Conservation (phyloP, 2,888 invertebrate species). For the Crepidodera aurea region DNA sequence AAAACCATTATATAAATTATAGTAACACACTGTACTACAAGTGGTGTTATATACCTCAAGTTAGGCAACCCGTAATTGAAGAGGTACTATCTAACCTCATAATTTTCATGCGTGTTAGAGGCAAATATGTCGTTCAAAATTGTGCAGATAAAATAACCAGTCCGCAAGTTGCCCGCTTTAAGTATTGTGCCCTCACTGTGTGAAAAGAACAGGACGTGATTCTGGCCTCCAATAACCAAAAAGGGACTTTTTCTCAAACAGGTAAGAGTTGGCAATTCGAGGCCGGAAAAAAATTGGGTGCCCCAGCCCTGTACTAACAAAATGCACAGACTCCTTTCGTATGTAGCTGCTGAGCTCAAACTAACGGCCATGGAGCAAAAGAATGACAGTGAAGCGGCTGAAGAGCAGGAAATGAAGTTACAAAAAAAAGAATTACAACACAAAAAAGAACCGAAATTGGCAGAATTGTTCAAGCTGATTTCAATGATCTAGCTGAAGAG, state of each 20-base stretch:
- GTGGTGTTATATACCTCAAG: too few relatives aligned
- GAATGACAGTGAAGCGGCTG: background rate
- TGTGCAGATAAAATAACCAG: background rate
- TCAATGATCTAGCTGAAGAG: background rate
- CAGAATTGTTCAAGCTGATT: conserved; percentile 1
- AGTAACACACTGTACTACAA: too few relatives aligned
- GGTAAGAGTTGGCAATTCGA: background rate
- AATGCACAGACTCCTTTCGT: background rate
- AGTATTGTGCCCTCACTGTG: background rate
- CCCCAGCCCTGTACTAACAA: too few relatives aligned
- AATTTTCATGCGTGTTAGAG: too few relatives aligned
- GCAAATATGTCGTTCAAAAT: conserved; percentile 4
- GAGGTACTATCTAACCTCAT: too few relatives aligned
- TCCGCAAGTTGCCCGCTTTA: background rate
- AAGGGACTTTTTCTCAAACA: conserved; percentile 1
- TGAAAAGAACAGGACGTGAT: background rate
- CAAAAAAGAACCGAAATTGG: conserved; percentile 8
- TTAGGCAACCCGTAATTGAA: too few relatives aligned
- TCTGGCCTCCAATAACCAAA: background rate
- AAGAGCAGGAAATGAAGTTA: background rate
- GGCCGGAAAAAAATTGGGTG: too few relatives aligned
- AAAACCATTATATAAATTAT: too few relatives aligned
- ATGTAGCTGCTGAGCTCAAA: background rate
- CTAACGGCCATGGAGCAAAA: conserved; percentile 1
- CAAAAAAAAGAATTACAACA: background rate